Evolutionary conservation across 2,113 vertebrate species (phyloP), one percentile per base, ranked within the genome.

Genomic region (Passer montanus): DNA sequence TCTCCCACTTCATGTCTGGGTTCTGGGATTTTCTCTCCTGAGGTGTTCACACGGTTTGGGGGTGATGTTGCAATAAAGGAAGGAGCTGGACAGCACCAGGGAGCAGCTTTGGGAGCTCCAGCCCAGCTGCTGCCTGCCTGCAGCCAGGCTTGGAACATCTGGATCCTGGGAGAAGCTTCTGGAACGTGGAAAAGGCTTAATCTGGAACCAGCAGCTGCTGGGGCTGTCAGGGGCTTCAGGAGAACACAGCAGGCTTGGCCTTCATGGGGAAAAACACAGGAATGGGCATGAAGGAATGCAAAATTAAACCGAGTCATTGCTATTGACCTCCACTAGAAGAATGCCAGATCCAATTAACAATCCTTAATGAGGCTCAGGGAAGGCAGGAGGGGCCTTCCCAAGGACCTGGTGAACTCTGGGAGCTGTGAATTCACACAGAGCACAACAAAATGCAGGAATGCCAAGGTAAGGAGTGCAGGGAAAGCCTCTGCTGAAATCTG

Each of bases 281-380:
- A 13, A 52, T 52, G 47, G 47, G 6, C 6, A 10, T 1, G 8
- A 59, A 50, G 73, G 78, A 30, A 70, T 11, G 24, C 31, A 47
- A 55, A 94, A 84, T 39, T 14, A 21, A 87, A 84, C 13, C 8
- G n/a, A 16, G 24, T 30, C 8, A 0, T 15, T 55, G 47, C 1
- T 39, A 43, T 24, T 70, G 95, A 96, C 91, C 81, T 92, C 80
- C 62, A 9, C 77, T 95, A 90, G 73, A 49, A 81, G 74, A 84
- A 84, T 15, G 62, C 26, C 74, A 44, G 64, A 73, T 44, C 37
- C 92, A 86, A 76, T 68, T 77, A 94, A 58, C 37, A 35, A 33
- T 56, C 13, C 0, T 50, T 75, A 62, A n/a, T 10, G 53, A 33
- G 81, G 60, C 68, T 81, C 52, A 27, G 39, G 86, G 90, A 35